Evolutionary conservation across 2,888 invertebrate species (phyloP).

Genomic region (Clepsis dumicolana): DNA sequence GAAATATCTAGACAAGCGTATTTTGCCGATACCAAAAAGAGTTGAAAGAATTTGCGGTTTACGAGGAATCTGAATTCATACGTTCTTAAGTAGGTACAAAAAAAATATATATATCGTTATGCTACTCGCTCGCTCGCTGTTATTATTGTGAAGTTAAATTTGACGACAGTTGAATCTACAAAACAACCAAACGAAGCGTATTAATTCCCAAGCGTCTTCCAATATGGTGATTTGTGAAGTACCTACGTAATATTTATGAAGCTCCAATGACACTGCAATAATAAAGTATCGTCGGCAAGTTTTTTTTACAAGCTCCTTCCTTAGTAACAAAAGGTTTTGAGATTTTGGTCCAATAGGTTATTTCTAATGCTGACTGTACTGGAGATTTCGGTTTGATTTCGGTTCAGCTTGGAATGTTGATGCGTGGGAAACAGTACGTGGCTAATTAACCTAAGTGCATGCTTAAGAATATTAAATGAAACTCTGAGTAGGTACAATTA

Average conservation of each 20-base stretch:
- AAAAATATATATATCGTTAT: too few species aligned
- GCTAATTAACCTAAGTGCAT: conserved; percentile 9
- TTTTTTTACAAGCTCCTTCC: not conserved
- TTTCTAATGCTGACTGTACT: not conserved
- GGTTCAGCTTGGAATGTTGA: not conserved
- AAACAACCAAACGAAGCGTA: not conserved
- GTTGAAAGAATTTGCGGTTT: too few species aligned
- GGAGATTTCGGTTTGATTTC: not conserved
- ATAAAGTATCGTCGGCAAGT: not conserved
- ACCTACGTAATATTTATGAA: not conserved
- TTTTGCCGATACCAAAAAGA: not conserved
- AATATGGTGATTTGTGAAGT: not conserved
- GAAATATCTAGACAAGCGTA: too few species aligned
- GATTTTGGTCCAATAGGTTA: not conserved
- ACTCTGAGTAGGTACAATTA: conserved; percentile 6
- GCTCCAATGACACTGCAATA: not conserved
- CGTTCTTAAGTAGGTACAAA: too few species aligned
- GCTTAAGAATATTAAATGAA: not conserved
- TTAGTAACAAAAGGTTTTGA: not conserved
- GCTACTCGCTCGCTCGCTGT: too few species aligned
- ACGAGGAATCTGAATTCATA: too few species aligned
- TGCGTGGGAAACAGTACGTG: conserved; percentile 20
- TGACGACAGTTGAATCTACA: too few species aligned
- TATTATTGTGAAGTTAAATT: too few species aligned
- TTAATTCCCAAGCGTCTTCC: not conserved